phyloP scores from a whole-genome alignment of 2,113 vertebrate species.

The Salvelinus sp. region DNA sequence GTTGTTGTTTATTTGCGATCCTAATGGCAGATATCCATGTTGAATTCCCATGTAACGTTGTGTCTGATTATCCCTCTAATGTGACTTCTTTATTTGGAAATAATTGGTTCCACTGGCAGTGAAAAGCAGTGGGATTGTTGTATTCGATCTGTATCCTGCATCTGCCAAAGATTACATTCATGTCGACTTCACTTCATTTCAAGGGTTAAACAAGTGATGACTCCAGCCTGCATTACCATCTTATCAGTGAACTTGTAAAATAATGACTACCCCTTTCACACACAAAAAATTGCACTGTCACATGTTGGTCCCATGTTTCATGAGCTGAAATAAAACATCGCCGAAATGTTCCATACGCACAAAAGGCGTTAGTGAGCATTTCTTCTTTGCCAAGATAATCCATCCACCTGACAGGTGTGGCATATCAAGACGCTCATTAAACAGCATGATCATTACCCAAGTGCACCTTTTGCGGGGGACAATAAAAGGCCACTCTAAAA shows the following conservation, averaged over 20 bases:
- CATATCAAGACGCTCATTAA: no score
- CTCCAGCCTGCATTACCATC: constrained; percentile 47
- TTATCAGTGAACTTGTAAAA: constrained; percentile 50
- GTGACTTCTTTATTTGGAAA: constrained; percentile 84
- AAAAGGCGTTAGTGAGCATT: no score
- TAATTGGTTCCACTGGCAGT: constrained; percentile 86
- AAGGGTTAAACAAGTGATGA: constrained; percentile 36
- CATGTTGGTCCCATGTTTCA: neutral
- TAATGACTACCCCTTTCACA: constrained; percentile 13
- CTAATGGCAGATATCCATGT: constrained; percentile 51
- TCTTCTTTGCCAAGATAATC: no score
- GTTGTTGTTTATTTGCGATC: constrained; percentile 45
- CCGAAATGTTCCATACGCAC: no score
- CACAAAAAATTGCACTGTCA: constrained; percentile 35
- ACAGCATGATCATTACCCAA: no score
- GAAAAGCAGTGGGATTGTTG: constrained; percentile 64
- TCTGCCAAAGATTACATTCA: constrained; percentile 42
- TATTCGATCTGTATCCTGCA: constrained; percentile 60
- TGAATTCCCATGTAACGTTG: constrained; percentile 67
- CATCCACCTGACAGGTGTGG: no score
- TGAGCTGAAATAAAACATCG: no score
- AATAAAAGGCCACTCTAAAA: no score
- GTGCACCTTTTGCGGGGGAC: no score
- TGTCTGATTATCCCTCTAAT: constrained; percentile 81
- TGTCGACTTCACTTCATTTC: constrained; percentile 32